These are phyloP conservation scores for Glaucidium brasilianum DNA, from an alignment of 2,113 vertebrate species.

Conservation along the genomic window DNA sequence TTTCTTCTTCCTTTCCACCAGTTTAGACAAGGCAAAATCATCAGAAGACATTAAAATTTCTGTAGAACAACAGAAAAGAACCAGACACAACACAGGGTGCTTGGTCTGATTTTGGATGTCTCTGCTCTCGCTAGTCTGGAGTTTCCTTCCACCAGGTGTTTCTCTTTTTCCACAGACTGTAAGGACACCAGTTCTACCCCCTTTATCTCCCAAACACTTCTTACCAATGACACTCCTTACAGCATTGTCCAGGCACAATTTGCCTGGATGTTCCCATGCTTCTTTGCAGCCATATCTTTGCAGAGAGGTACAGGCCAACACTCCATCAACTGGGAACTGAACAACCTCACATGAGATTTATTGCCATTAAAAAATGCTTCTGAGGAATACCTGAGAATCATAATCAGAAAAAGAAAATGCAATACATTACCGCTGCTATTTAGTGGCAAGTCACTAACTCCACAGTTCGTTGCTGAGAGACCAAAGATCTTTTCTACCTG, in stretches of 20 bases:
- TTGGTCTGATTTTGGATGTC: neutral
- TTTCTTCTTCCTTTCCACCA: neutral
- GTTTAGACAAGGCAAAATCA: neutral
- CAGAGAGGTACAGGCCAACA: neutral
- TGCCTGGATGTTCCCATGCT: neutral
- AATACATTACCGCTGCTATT: neutral
- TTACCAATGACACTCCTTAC: neutral
- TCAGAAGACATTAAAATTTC: neutral
- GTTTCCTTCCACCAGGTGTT: neutral
- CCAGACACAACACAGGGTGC: neutral
- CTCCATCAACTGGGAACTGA: neutral
- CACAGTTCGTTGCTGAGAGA: neutral
- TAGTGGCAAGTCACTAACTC: neutral
- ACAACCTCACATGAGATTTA: neutral
- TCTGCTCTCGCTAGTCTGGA: neutral
- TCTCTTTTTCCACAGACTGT: neutral
- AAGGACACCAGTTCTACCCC: neutral
- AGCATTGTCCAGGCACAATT: neutral
- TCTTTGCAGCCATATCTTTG: neutral
- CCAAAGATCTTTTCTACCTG: neutral
- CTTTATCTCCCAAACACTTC: neutral
- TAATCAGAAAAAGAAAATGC: neutral
- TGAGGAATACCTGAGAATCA: neutral
- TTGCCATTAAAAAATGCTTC: neutral
- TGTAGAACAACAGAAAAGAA: neutral